Evolutionary conservation across 2,888 invertebrate species (phyloP), one percentile per base, ranked within the genome.

Genomic region (Brenthis hecate): DNA sequence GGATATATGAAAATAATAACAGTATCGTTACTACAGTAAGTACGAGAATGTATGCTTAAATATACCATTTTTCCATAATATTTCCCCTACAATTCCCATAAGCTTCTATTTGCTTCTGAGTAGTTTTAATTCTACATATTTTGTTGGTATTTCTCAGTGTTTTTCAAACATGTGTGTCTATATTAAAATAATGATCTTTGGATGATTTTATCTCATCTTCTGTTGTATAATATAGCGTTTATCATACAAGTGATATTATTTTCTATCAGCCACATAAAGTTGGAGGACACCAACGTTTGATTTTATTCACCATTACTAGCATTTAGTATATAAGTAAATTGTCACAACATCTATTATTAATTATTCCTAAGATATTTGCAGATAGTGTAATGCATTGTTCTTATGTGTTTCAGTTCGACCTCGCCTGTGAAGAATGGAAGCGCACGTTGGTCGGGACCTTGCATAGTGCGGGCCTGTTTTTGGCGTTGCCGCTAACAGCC

Each of bases 391-490:
- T 36, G 8, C 36, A 36, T 43, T 43, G 36, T 43, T 43, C 1
- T 43, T 11, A 6, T 16, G 13, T n/a, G 64, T 88, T 88, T 3
- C 83, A 92, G 89, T 87, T 92, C 74, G 81, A 83, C 61, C 76
- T 91, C 76, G 90, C 86, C 5, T 92, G 92, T 56, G 75, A 88
- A 72, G 85, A 85, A 50, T 94, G 94, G 94, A 92, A 91, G 81
- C 87, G 94, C 32, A 92, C 94, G 0, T 74, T 94, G 75, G 93
- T 94, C 69, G 94, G 94, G 64, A 94, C 94, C 16, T 79, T 94
- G 13, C 94, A 94, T 83, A 94, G 92, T 74, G 85, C 89, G 1
- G 94, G 94, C 0, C 87, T 94, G 60, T 92, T 94, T 75, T 80
- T 90, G 0, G 92, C 94, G 0, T 81, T 94, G 65, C 92, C 93